Evolutionary conservation across 2,888 invertebrate genomes (phyloP), one percentile per base, ranked within the genome.

Genomic region (Notodonta ziczac): DNA sequence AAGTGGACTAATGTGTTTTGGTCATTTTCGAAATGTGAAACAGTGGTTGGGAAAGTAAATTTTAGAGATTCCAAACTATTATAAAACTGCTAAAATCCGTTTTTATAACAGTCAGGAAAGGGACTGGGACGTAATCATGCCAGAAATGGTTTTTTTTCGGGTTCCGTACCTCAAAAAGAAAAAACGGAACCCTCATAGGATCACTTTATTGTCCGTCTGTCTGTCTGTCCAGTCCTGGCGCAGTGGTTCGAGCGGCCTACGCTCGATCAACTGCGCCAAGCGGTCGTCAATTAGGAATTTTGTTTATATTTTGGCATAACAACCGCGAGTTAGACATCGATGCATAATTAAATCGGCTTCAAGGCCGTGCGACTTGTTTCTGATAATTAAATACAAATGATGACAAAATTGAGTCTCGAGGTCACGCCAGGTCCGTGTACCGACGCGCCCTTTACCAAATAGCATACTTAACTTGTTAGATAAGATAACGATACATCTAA

Each of bases 1-100:
- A 52, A 52, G 52, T 32, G 13, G 52, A 32, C 52, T 52, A 52
- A 52, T 52, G 52, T 32, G 52, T 52, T 52, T 52, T 52, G 52
- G 32, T 13, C 32, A 52, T 52, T 52, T 52, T 52, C 32, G 9
- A 32, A 51, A 32, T 32, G 52, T 10, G 13, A 52, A 10, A 52
- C 13, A 32, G 24, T 13, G 32, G 16, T 4, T 9, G 52, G 50
- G 53, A 40, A 55, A 55, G 55, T 53, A 12, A 51, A 0, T 24
- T 4, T 51, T 9, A 12, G 12, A 10, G 8, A 10, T 42, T 24
- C 24, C 2, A 24, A 2, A 2, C 24, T 24, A 24, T 24, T 24
- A 24, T 24, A 24, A 24, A 24, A 24, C 24, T 24, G 24, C 1
- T 24, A 2, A 24, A 24, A 24, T 2, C 24, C 24, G 24, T 24